Percentiles rank a stretch among this genome's conserved stretches.
Conservation (phyloP, 2,797 vertebrate genomes). For the Harpagifer antarcticus region DNA sequence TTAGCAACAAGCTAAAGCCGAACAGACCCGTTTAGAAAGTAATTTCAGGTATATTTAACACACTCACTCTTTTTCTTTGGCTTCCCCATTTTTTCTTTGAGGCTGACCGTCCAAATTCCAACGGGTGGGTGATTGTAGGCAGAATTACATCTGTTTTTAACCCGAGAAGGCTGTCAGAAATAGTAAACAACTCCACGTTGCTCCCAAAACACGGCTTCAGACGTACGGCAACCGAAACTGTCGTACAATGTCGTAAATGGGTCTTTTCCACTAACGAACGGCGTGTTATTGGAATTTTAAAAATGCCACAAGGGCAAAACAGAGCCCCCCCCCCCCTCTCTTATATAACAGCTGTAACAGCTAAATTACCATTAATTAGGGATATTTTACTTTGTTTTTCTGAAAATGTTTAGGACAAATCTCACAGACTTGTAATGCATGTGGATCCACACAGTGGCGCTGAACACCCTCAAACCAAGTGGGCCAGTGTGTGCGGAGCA, state of each 20-base stretch:
- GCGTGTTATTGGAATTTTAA: accelerated
- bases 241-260: slow-evolving; percentile 66
- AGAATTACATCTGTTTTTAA: slow-evolving; percentile 6
- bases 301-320: accelerated
- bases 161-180: not conserved
- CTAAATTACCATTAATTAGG: accelerated
- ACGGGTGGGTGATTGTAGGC: not conserved
- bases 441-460: slow-evolving; percentile 38
- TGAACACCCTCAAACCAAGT: not conserved
- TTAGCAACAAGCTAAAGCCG: slow-evolving; percentile 61
- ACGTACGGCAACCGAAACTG: slow-evolving; percentile 31
- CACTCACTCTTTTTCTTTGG: slow-evolving; percentile 86
- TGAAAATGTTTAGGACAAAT: not conserved
- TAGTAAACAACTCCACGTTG: slow-evolving; percentile 77
- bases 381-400: not conserved
- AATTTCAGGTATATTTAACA: slow-evolving; percentile 8
- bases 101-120: not conserved
- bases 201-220: slow-evolving; percentile 19
- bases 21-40: not conserved
- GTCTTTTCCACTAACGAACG: accelerated
- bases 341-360: accelerated
- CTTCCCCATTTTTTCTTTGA: slow-evolving; percentile 80
- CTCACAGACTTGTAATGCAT: not conserved
- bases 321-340: accelerated
- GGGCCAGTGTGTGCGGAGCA: slow-evolving; percentile 5